These are phyloP conservation scores for Malacoctenus gilli DNA, from an alignment of 2,797 vertebrate species.

Conservation along the genomic window DNA sequence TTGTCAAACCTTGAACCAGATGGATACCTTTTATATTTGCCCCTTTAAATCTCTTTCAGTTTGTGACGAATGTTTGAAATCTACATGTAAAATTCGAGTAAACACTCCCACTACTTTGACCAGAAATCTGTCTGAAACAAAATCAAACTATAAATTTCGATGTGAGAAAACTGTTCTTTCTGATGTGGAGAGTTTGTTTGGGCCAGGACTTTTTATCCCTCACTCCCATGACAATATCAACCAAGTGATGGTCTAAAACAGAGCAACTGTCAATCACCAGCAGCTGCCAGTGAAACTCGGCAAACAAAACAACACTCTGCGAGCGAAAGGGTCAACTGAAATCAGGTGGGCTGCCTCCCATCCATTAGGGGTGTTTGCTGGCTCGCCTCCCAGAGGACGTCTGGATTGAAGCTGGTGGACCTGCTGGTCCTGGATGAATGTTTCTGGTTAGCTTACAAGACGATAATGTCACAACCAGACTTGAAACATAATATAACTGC, in stretches of 20 bases:
- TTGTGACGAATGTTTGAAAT: not conserved
- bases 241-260: too few species aligned
- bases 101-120: not conserved
- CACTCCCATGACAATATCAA: too few species aligned
- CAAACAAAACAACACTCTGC: too few species aligned
- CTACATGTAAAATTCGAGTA: not conserved
- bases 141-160: too few species aligned
- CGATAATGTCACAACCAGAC: constrained; percentile 10
- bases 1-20: not conserved
- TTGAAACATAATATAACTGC: constrained; percentile 15
- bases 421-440: constrained; percentile 14
- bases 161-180: too few species aligned
- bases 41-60: not conserved
- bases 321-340: not conserved
- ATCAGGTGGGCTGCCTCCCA: constrained; percentile 14
- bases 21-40: not conserved
- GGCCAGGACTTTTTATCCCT: too few species aligned
- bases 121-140: too few species aligned
- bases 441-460: constrained; percentile 16
- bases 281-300: too few species aligned
- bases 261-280: too few species aligned
- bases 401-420: constrained; percentile 12
- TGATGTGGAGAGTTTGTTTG: too few species aligned
- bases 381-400: constrained; percentile 12
- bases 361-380: constrained; percentile 33